Conservation (phyloP, 2,113 vertebrate genomes). For the Chroicocephalus ridibundus region DNA sequence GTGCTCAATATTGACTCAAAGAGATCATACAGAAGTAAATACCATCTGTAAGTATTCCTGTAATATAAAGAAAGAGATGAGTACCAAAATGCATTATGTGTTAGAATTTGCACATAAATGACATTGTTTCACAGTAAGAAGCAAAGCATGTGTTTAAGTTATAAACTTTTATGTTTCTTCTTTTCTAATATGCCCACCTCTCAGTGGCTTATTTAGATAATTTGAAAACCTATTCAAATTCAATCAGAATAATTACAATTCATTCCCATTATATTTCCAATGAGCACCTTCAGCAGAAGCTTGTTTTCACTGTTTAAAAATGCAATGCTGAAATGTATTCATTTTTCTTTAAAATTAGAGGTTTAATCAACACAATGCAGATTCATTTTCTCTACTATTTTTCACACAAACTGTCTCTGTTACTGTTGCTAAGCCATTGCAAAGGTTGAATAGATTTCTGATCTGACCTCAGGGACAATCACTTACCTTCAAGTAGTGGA, state of each 20-base stretch:
- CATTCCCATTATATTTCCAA: background rate
- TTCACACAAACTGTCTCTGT: background rate
- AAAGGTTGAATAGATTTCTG: background rate
- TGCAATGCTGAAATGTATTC: background rate
- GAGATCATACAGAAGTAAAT: background rate
- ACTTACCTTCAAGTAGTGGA: background rate
- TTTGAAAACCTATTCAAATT: background rate
- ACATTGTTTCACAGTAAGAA: background rate
- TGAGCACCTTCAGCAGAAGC: background rate
- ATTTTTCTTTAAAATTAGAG: background rate
- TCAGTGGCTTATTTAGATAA: background rate
- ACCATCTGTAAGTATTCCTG: background rate
- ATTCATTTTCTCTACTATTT: background rate
- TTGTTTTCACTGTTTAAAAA: background rate
- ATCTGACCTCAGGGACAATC: background rate
- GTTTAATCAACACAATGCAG: background rate
- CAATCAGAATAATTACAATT: background rate
- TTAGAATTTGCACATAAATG: background rate
- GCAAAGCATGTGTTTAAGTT: background rate
- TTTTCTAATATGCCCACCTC: background rate
- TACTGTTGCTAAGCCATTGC: background rate
- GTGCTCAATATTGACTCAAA: background rate
- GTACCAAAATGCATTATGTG: background rate
- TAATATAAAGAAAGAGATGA: background rate
- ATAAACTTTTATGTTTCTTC: background rate